Evolutionary conservation across 1,140 invertebrate species (phyloP), one percentile per base, ranked within the genome.

Genomic region (Cherax destructor): DNA sequence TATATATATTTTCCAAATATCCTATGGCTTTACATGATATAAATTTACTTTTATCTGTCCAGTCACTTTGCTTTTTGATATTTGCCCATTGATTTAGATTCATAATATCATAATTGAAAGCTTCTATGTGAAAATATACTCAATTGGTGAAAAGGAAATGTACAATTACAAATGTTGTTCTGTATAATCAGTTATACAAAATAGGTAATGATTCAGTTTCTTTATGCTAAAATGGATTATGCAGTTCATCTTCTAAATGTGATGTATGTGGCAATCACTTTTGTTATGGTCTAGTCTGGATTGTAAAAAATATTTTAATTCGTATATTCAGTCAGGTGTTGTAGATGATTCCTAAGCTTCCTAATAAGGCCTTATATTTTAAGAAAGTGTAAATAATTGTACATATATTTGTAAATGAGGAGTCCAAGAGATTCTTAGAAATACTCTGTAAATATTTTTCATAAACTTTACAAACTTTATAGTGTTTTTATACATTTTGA

Each of bases 381-480:
- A 81, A 59, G 56, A 81, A 81, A 50, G 49, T 81, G 49, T 81
- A 81, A 56, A 81, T 81, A 81, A 21, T 56, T 81, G 79, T 81
- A 81, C n/a, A 81, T 81, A 81, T 59, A 56, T 81, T 59, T 81
- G 79, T 81, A 81, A 81, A 81, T 81, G 56, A 74, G 47, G n/a
- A 81, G 16, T 56, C 50, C 30, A 56, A 56, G 47, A 80, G 50
- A 81, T 59, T 81, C 50, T 52, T 30, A 81, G 69, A 30, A 81
- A 81, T 81, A 81, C 79, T 81, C 79, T 81, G 79, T 81, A 81
- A 59, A 81, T 81, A 81, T 56, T 11, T 56, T 81, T 81, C 56
- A 59, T 30, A 59, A 81, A 59, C 7, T 56, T 80, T 10, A 52
- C 11, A 74, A 74, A 74, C n/a, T 74, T 74, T 74, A 74, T 74